Evolutionary conservation across 2,797 vertebrate species (phyloP).

Genomic region (Zenarchopterus dispar): DNA sequence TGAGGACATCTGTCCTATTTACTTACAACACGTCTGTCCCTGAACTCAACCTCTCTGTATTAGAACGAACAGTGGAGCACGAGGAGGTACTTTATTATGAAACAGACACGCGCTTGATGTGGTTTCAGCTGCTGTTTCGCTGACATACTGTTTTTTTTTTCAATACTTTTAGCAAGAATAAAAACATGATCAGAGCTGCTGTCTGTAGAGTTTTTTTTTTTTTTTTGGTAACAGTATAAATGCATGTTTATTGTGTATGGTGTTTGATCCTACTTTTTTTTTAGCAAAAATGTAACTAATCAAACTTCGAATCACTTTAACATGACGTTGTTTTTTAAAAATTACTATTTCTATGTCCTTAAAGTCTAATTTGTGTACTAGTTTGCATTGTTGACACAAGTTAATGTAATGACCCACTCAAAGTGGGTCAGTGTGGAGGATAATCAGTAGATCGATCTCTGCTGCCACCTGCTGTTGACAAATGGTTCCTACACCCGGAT

Average conservation of each 20-base stretch:
- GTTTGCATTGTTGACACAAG: background rate
- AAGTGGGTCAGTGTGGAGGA: constrained; percentile 5
- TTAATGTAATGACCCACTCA: too few relatives aligned
- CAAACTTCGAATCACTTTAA: too few relatives aligned
- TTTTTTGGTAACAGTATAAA: too few relatives aligned
- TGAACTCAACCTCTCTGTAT: constrained; percentile 28
- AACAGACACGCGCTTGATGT: background rate
- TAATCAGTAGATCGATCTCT: constrained; percentile 25
- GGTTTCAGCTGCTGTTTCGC: background rate
- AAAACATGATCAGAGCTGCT: background rate
- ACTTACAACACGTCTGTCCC: constrained; percentile 43
- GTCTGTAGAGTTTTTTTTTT: too few relatives aligned
- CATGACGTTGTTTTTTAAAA: too few relatives aligned
- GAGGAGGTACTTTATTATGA: constrained; percentile 22
- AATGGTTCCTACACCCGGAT: background rate
- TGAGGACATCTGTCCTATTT: constrained; percentile 34
- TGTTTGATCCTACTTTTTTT: too few relatives aligned
- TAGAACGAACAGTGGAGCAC: constrained; percentile 20
- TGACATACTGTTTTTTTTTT: background rate
- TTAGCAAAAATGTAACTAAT: too few relatives aligned
- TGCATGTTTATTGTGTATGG: too few relatives aligned
- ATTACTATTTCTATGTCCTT: too few relatives aligned
- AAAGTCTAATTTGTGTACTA: too few relatives aligned
- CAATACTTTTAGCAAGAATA: background rate
- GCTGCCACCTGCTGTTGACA: constrained; percentile 60